Evolutionary conservation across 37 sponge, comb jelly and placozoan genomes (phyloP), one percentile per base, ranked within the genome.

Genomic region (Lycopodina hypogea): DNA sequence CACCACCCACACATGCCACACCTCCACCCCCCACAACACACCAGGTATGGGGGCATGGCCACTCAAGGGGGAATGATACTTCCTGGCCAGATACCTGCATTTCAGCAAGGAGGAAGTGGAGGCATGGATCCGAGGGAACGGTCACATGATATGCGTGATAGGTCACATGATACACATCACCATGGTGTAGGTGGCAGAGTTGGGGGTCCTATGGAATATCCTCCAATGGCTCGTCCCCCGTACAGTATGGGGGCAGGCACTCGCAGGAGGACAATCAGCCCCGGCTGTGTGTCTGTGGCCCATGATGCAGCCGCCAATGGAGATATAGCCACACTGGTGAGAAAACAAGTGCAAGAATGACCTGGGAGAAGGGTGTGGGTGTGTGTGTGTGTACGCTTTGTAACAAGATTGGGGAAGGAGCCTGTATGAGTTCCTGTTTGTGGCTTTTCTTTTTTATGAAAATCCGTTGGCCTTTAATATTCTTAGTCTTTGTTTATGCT

Each of bases 261-360:
- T 11, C 22, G 71, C 29, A 24, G 66, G 34, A 65, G 30, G 35
- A 12, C 35, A 11, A 65, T 65, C 12, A 65, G 30, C 53, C 45
- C 53, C 33, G 57, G 56, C 50, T 78, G 39, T 52, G 15, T 85
- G 14, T 14, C 55, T 0, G 32, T 78, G 52, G 79, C 86, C 9
- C 87, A 86, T 52, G 79, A 86, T 8, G 87, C 91, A 69, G 91
- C 91, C 40, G 83, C 80, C 68, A 86, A 71, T 63, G 91, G 91
- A 67, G 84, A 90, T 61, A 55, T 81, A 30, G 35, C 64, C 15
- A 42, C 71, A 7, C 67, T 90, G 79, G 91, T 90, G 35, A 88
- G 88, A 6, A 15, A 56, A 11, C 2, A 34, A 21, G 9, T 7
- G 45, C 11, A 24, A 50, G 23, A n/a, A 9, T 50, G 24, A 48